A percentile compares a stretch with the other conserved stretches of the same genome.
phyloP scores from a whole-genome alignment of 2,797 vertebrate species.

The Sparus aurata region DNA sequence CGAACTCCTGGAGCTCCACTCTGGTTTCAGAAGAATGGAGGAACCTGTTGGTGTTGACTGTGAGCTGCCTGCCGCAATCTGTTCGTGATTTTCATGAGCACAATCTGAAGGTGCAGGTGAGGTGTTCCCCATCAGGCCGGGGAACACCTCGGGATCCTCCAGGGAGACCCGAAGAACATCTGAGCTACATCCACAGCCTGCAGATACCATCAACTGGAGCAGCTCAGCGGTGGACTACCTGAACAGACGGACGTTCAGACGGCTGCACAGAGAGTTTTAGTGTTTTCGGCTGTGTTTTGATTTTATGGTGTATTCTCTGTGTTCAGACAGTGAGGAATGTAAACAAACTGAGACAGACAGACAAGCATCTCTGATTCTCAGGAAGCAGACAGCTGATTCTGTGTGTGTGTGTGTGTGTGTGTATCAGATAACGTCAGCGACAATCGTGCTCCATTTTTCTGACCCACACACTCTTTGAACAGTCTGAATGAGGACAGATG shows the following conservation, averaged over 20 bases:
- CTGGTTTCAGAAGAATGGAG: background rate
- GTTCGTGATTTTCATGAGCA: background rate
- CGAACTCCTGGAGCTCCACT: background rate
- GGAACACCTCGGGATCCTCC: background rate
- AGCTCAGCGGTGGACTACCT: background rate
- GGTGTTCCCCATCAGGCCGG: too few relatives aligned
- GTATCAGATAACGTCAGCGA: slow-evolving; percentile 57
- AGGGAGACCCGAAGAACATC: background rate
- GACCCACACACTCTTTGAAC: slow-evolving; percentile 44
- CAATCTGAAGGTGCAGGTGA: background rate
- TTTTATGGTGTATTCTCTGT: slow-evolving; percentile 30
- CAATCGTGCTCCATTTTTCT: slow-evolving; percentile 44
- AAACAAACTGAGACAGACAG: slow-evolving; percentile 48
- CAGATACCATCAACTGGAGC: background rate
- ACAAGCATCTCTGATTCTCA: slow-evolving; percentile 56
- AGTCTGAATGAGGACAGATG: slow-evolving; percentile 49
- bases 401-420: slow-evolving; percentile 18
- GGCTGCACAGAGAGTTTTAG: background rate
- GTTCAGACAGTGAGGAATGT: slow-evolving; percentile 64
- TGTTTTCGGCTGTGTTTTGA: slow-evolving; percentile 10
- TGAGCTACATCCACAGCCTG: background rate
- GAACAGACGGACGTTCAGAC: background rate
- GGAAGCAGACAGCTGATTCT: slow-evolving; percentile 60
- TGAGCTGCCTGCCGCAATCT: background rate
- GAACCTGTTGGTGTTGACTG: background rate